Base-by-base conservation (phyloP, 1,140 invertebrate species). In the Pentalonia nigronervosa region DNA sequence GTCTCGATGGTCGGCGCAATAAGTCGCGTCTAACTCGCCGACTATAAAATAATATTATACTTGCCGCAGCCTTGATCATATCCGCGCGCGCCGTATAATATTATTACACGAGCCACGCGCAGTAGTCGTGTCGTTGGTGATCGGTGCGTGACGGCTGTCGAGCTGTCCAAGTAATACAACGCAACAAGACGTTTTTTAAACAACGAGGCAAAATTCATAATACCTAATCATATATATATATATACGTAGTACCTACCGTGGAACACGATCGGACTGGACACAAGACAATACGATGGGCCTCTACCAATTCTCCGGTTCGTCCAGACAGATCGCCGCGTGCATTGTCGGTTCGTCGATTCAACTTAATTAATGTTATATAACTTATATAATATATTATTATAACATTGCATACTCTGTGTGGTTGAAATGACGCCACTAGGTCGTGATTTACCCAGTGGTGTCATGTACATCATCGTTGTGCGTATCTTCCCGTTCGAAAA, bases 291-390 rank as follows among this genome's bases (percentile, higher is more conserved):
- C 3, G 9, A 90, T 90, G 88, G 88, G 25, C 34, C 4, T 2
- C 1, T 17, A 23, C 23, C 88, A 41, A 2, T 30, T 60, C 8
- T 60, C 48, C 89, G 89, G 89, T 2, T 41, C 56, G 11, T 47
- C 53, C 56, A 67, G 11, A n/a, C 53, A 67, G 89, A 90, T 90
- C 25, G 36, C 36, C 8, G 89, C 89, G 89, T 67, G 89, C 53
- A 23, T 90, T 56, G 25, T 90, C 36, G 89, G 89, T 60, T 60
- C 11, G 89, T 50, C 60, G 60, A 76, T 76, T 76, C 30, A 76
- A 76, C 60, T 76, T 17, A 30, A 67, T 53, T 53, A 53, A 53
- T 7, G 50, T 53, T 53, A 53, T 53, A 21, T 21, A 21, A 53
- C 50, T 53, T 7, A 53, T 0, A 53, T 23, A 50, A 17, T 50